A percentile compares a stretch with the other conserved stretches of the same genome.
Evolutionary conservation across 2,888 invertebrate genomes (phyloP).

Genomic region (Cephus runcator): DNA sequence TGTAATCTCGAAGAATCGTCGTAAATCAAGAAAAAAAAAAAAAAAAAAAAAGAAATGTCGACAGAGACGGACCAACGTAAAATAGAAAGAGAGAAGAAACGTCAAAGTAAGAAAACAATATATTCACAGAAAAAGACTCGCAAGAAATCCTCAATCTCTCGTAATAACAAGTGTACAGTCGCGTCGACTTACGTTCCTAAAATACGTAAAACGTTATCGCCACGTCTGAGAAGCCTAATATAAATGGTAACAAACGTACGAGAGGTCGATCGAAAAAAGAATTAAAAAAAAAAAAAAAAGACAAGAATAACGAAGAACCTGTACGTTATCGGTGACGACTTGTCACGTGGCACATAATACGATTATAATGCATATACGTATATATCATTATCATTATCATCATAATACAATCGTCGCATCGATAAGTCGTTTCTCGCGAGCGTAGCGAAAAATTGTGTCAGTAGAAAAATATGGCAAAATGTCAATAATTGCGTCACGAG

Average conservation of each 20-base stretch:
- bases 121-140: not conserved
- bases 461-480: constrained; percentile 40
- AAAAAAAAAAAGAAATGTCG: not conserved
- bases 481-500: constrained; percentile 17
- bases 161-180: not conserved
- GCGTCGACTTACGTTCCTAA: not conserved
- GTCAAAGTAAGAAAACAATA: not conserved
- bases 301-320: not conserved
- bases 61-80: not conserved
- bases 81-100: too few species aligned
- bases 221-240: not conserved
- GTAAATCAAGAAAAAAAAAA: not conserved
- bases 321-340: not conserved
- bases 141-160: not conserved
- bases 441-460: constrained; percentile 19
- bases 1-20: constrained; percentile 4
- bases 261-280: not conserved
- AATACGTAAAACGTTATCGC: constrained; percentile 24
- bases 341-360: not conserved
- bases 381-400: constrained; percentile 8
- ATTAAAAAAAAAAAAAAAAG: too few species aligned
- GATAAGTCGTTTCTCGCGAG: constrained; percentile 18
- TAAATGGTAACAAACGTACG: not conserved
- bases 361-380: constrained; percentile 10
- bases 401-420: not conserved